Evolutionary conservation across 2,888 invertebrate genomes (phyloP).

Genomic region (Agrochola lota): DNA sequence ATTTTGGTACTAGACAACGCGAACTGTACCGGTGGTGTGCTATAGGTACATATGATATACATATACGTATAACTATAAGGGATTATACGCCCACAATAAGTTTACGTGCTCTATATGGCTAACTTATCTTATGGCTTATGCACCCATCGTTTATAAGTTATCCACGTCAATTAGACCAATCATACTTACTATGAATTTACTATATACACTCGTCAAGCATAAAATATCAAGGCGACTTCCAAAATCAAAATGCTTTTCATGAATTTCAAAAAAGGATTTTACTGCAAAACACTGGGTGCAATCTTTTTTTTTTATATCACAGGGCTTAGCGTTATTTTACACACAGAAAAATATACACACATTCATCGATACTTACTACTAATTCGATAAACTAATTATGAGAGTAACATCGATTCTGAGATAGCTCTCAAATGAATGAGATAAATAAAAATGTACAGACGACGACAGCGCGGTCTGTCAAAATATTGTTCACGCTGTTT

Average conservation of each 20-base stretch:
- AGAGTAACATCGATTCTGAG: slow-evolving; percentile 68
- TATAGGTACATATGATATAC: slow-evolving; percentile 70
- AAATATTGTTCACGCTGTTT: slow-evolving; percentile 21
- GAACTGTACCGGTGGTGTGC: slow-evolving; percentile 75
- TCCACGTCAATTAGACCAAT: slow-evolving; percentile 64
- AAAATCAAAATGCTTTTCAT: slow-evolving; percentile 35
- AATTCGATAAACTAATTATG: slow-evolving; percentile 65
- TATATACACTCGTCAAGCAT: slow-evolving; percentile 63
- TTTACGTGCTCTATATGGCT: slow-evolving; percentile 76
- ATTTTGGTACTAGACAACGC: slow-evolving; percentile 86
- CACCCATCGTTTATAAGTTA: slow-evolving; percentile 76
- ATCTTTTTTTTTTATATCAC: slow-evolving; percentile 79
- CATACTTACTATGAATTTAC: slow-evolving; percentile 50
- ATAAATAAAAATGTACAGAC: slow-evolving; percentile 56
- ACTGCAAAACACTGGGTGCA: slow-evolving; percentile 78
- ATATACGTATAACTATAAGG: slow-evolving; percentile 65
- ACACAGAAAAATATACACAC: slow-evolving; percentile 79
- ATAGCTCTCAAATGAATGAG: slow-evolving; percentile 56
- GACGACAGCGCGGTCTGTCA: slow-evolving; percentile 26
- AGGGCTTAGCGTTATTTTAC: slow-evolving; percentile 80
- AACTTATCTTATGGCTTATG: slow-evolving; percentile 82
- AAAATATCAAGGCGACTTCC: slow-evolving; percentile 51
- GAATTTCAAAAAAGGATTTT: slow-evolving; percentile 59
- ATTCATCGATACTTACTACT: slow-evolving; percentile 69
- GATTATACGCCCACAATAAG: slow-evolving; percentile 62